A percentile compares a stretch with the other conserved stretches of the same genome.
These are phyloP conservation scores for Meteorus cinctellus DNA, from an alignment of 2,888 invertebrate genomes.

Conservation along the genomic window DNA sequence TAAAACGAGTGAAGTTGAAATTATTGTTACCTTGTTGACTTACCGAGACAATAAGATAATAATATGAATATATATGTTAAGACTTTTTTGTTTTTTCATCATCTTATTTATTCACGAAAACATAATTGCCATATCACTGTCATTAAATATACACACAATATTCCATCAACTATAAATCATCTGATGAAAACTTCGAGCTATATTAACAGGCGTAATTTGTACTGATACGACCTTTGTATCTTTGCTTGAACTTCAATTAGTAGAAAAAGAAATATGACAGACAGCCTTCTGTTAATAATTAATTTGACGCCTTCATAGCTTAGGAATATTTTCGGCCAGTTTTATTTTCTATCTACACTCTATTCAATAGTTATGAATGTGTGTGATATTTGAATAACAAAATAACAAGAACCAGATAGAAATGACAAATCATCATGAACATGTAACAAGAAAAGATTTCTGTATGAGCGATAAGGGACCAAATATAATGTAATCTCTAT, in stretches of 20 bases:
- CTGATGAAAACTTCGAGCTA: not conserved
- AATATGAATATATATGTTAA: slow-evolving; percentile 20
- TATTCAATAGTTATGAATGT: not conserved
- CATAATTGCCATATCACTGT: slow-evolving; percentile 3
- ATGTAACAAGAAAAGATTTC: not conserved
- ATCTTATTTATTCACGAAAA: not conserved
- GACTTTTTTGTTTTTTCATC: not conserved
- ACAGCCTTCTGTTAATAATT: not conserved
- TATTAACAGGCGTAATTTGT: not conserved
- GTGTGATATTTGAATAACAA: not conserved
- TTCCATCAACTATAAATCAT: not conserved
- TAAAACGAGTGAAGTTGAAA: not conserved
- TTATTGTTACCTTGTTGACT: not conserved
- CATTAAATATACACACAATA: not conserved
- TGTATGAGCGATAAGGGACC: not conserved
- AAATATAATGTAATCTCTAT: not conserved
- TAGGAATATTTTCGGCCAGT: not conserved
- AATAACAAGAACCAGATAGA: not conserved
- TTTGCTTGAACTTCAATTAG: not conserved
- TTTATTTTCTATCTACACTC: not conserved
- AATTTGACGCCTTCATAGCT: not conserved
- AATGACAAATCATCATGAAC: not conserved
- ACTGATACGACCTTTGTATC: not conserved
- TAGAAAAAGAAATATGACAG: not conserved
- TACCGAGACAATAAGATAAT: slow-evolving; percentile 25